A percentile compares a stretch with the other conserved stretches of the same genome.
Conservation (phyloP, 2,113 vertebrate species). For the Chunga burmeisteri region DNA sequence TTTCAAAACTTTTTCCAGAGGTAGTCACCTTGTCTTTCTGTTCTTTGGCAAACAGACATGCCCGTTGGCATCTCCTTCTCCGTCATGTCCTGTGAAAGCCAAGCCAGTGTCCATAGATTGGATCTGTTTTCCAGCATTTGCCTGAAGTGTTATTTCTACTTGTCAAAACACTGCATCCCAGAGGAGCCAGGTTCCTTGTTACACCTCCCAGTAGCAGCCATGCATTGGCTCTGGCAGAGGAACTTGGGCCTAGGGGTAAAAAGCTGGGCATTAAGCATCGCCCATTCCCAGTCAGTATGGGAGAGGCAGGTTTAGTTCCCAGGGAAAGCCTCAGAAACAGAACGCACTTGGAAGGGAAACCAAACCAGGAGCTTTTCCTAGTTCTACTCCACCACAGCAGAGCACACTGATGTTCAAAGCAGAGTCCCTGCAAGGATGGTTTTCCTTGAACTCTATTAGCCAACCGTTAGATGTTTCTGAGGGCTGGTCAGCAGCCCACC, state of each 20-base stretch:
- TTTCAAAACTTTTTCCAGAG: neutral
- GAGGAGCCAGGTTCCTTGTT: neutral
- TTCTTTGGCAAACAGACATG: neutral
- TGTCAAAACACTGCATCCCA: neutral
- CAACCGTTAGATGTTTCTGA: neutral
- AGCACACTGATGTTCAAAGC: too few species aligned
- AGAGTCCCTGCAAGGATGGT: neutral
- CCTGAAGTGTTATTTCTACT: neutral
- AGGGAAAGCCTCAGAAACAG: neutral
- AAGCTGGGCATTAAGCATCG: neutral
- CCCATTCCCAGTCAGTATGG: too few species aligned
- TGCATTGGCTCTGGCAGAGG: neutral
- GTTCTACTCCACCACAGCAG: neutral
- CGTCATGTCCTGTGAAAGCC: neutral
- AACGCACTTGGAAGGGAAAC: neutral
- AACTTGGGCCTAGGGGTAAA: neutral
- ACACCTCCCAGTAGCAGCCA: neutral
- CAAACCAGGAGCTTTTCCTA: neutral
- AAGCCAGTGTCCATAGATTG: neutral
- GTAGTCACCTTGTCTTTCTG: neutral
- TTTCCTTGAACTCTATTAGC: neutral
- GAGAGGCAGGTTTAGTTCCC: neutral
- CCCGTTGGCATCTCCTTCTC: neutral
- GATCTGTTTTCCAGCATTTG: neutral
- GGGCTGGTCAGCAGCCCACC: neutral